Conservation (phyloP, 2,888 invertebrate species). For the Arctia plantaginis region DNA sequence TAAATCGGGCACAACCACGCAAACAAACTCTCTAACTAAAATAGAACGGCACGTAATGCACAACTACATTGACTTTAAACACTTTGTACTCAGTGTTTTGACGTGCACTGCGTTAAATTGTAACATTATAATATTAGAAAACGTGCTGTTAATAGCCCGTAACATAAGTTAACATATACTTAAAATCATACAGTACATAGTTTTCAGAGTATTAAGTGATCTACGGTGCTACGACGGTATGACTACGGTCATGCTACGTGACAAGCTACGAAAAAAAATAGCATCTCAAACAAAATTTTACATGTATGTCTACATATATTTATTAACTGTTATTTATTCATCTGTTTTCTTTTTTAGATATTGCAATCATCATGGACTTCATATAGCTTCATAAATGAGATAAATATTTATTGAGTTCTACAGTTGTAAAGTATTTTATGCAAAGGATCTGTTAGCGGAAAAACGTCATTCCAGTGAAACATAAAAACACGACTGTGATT, state of each 20-base stretch:
- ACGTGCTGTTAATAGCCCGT: not conserved
- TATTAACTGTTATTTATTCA: not conserved
- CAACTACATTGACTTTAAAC: slow-evolving; percentile 54
- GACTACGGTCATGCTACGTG: slow-evolving; percentile 58
- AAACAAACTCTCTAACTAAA: slow-evolving; percentile 74
- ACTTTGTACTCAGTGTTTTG: slow-evolving; percentile 36
- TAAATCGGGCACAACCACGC: slow-evolving; percentile 76
- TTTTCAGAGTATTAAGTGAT: slow-evolving; percentile 13
- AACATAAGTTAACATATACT: not conserved
- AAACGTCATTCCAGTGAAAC: slow-evolving; percentile 9
- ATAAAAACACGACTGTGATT: slow-evolving; percentile 16
- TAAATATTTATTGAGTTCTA: slow-evolving; percentile 4
- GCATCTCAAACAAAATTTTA: slow-evolving; percentile 1
- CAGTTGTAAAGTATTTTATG: slow-evolving; percentile 5
- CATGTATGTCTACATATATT: not conserved
- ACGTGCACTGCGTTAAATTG: slow-evolving; percentile 3
- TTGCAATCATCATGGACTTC: not conserved
- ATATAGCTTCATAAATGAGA: not conserved
- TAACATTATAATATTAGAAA: not conserved
- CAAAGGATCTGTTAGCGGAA: slow-evolving; percentile 5
- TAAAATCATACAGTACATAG: not conserved
- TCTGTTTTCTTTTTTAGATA: too few species aligned
- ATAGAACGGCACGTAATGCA: slow-evolving; percentile 73
- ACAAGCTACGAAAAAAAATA: slow-evolving; percentile 49
- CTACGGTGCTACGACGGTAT: slow-evolving; percentile 50